A percentile compares a stretch with the other conserved stretches of the same genome.
Conservation (phyloP, 1,140 invertebrate genomes). For the Mizuhopecten yessoensis region DNA sequence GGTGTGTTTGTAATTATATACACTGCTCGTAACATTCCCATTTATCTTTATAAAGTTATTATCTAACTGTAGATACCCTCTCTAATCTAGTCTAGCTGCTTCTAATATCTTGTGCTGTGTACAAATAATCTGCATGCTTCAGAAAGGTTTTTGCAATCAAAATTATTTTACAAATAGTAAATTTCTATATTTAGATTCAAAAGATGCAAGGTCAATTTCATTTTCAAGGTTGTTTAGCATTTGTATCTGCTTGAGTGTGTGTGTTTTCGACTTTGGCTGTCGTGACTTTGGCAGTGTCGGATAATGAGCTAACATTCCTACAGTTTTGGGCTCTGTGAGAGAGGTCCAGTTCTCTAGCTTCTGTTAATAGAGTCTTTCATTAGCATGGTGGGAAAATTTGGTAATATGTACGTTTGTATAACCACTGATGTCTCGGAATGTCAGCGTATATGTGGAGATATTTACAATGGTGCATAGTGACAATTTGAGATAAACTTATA, state of each 20-base stretch:
- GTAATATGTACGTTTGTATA: not conserved
- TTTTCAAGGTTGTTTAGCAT: not conserved
- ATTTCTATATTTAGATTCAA: slow-evolving; percentile 15
- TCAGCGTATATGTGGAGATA: not conserved
- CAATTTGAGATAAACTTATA: not conserved
- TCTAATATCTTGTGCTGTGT: not conserved
- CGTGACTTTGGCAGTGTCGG: not conserved
- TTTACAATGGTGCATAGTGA: not conserved
- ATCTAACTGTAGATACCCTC: not conserved
- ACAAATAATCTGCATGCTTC: not conserved
- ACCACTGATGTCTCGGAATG: not conserved
- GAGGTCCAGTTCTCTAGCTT: not conserved
- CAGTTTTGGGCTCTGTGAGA: not conserved
- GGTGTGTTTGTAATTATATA: not conserved
- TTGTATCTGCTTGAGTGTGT: not conserved
- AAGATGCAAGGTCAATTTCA: not conserved
- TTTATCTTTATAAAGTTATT: not conserved
- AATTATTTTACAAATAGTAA: not conserved
- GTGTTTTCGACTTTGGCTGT: not conserved
- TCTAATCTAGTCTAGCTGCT: not conserved
- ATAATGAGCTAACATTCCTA: not conserved
- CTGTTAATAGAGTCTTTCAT: not conserved
- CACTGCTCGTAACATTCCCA: not conserved
- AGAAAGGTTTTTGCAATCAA: not conserved
- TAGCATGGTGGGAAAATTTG: not conserved